phyloP scores from a whole-genome alignment of 2,113 vertebrate species.

The Hassar affinis region DNA sequence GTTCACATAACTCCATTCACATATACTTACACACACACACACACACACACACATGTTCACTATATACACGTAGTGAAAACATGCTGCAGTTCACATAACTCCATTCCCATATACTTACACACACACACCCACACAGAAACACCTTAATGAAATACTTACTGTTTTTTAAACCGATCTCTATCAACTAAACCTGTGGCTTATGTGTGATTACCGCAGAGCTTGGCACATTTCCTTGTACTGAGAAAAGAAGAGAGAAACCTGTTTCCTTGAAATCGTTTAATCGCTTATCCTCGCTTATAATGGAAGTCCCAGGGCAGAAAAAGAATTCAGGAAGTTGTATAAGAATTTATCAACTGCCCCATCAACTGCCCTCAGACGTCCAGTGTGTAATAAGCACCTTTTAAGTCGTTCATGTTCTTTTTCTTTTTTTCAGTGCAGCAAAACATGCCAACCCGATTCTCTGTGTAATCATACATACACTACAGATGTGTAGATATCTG shows the following conservation, averaged over 20 bases:
- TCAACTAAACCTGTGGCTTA: not conserved
- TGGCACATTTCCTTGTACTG: not conserved
- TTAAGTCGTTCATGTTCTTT: not conserved
- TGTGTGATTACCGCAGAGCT: not conserved
- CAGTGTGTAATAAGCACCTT: not conserved
- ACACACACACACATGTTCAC: not conserved
- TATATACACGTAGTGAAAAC: slow-evolving; percentile 19
- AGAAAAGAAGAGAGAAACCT: not conserved
- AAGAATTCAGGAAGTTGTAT: not conserved
- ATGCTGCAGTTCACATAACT: slow-evolving; percentile 45
- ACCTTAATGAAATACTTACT: not conserved
- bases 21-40: slow-evolving; percentile 17
- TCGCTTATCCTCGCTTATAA: slow-evolving; percentile 1
- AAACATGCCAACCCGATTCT: not conserved
- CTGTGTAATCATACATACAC: not conserved
- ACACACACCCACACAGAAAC: slow-evolving; percentile 14
- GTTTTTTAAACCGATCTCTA: not conserved
- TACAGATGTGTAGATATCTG: not conserved
- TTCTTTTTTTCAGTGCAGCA: not conserved
- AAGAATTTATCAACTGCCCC: not conserved
- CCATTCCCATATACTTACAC: not conserved
- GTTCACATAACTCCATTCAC: not conserved
- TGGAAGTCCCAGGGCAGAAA: not conserved
- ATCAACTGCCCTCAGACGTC: not conserved
- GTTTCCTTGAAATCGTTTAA: too few relatives aligned